Evolutionary conservation across 2,113 vertebrate species (phyloP), one percentile per base, ranked within the genome.

Genomic region (Chloropsis cyanopogon): DNA sequence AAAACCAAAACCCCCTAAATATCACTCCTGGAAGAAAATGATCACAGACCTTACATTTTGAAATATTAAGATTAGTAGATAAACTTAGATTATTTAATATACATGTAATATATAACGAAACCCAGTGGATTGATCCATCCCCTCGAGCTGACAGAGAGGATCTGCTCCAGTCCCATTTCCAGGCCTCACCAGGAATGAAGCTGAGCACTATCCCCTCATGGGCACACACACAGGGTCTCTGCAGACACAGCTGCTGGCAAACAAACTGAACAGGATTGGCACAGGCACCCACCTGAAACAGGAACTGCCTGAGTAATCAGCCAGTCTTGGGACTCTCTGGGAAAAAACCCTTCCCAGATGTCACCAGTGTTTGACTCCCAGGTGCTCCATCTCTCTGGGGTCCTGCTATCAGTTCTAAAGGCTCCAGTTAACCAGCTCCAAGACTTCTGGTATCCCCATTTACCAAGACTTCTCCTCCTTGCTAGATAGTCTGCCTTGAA

Each of bases 171-270:
- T 31, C 6, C 12, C 11, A 5, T 69, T 61, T 92, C 31, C n/a
- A 53, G 12, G 6, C 3, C 8, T 14, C 17, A 22, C 5, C 16
- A 53, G 31, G 16, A n/a, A 9, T 23, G 7, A n/a, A 23, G 23
- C 12, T 42, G 68, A 59, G 6, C 49, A 13, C 17, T 9, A 4
- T 13, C 1, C 14, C 11, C 0, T n/a, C 20, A 21, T 11, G 24
- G 33, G 3, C 14, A 59, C 13, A 28, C 54, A 64, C 54, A 64
- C 5, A 50, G 28, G 3, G 5, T 42, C 22, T 37, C 23, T n/a
- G 50, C 20, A 41, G 35, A 31, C 28, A 53, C 13, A 41, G 19
- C 26, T 53, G 15, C 44, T 64, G 29, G 12, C 13, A 56, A 82
- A 60, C 26, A 50, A 49, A 12, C 10, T 50, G 20, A 33, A 41